Percentiles rank a stretch among this genome's conserved stretches.
Conservation (phyloP, 2,888 invertebrate genomes). For the Eumerus sabulonum region DNA sequence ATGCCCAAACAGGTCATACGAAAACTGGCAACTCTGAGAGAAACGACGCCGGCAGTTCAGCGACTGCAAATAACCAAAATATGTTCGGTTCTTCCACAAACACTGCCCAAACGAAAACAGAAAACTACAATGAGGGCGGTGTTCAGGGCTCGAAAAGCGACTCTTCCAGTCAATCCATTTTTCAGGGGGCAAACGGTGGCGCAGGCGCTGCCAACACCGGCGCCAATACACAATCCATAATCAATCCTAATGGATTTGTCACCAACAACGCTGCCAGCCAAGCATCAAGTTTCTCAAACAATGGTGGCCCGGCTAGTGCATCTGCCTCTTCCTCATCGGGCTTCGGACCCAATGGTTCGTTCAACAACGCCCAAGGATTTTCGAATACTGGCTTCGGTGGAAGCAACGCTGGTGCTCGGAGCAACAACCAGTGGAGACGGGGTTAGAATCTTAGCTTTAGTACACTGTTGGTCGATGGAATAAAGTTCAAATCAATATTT, state of each 20-base stretch:
- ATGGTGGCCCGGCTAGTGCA: constrained; percentile 59
- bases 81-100: constrained; percentile 73
- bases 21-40: constrained; percentile 70
- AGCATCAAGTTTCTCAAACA: constrained; percentile 69
- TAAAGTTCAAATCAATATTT: constrained; percentile 7
- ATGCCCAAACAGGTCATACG: constrained; percentile 74
- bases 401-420: constrained; percentile 54
- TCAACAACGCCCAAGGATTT: constrained; percentile 47
- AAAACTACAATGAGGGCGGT: constrained; percentile 71
- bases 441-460: no score
- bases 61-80: constrained; percentile 72
- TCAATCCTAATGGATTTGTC: constrained; percentile 72
- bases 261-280: constrained; percentile 74
- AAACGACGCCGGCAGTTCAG: constrained; percentile 73
- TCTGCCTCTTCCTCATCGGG: constrained; percentile 54
- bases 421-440: no score
- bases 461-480: no score
- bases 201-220: constrained; percentile 72
- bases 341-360: constrained; percentile 50
- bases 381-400: constrained; percentile 22
- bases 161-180: constrained; percentile 75
- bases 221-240: constrained; percentile 72
- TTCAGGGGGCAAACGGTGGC: constrained; percentile 73
- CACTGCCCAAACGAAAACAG: constrained; percentile 75
- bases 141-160: constrained; percentile 71